Evolutionary conservation across 2,888 invertebrate species (phyloP).

Genomic region (Scelioninae gen. 1): DNA sequence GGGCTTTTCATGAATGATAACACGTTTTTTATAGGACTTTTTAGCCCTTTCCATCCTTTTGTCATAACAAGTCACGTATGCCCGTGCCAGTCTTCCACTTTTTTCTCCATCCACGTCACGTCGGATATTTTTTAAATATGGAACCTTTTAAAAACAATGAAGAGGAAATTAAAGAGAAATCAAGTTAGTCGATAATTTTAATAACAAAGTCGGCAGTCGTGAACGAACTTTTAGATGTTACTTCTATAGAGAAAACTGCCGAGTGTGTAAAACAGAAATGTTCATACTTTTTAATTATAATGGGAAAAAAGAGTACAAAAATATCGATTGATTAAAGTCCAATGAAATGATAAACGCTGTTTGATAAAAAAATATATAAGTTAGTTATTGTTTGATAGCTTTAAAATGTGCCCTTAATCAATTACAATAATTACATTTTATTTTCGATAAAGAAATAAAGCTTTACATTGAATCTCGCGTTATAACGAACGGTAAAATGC

Average conservation of each 20-base stretch:
- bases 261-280: no score
- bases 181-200: slow-evolving; percentile 51
- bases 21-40: slow-evolving; percentile 38
- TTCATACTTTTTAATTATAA: no score
- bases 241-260: neutral
- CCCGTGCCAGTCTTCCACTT: slow-evolving; percentile 6
- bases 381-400: no score
- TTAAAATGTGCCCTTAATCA: no score
- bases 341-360: no score
- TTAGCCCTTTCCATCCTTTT: slow-evolving; percentile 41
- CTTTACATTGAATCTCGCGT: no score
- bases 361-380: no score
- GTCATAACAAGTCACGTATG: slow-evolving; percentile 53
- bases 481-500: no score
- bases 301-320: no score
- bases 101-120: slow-evolving; percentile 20
- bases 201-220: slow-evolving; percentile 34
- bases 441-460: slow-evolving; percentile 9
- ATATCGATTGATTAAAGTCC: no score
- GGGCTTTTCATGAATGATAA: slow-evolving; percentile 54
- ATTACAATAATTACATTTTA: slow-evolving; percentile 22
- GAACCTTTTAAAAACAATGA: slow-evolving; percentile 65
- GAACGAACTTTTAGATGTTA: slow-evolving; percentile 17
- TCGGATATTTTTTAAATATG: slow-evolving; percentile 52
- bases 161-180: slow-evolving; percentile 56